Conservation (phyloP, 2,888 invertebrate genomes). For the Oeneis ivallda region DNA sequence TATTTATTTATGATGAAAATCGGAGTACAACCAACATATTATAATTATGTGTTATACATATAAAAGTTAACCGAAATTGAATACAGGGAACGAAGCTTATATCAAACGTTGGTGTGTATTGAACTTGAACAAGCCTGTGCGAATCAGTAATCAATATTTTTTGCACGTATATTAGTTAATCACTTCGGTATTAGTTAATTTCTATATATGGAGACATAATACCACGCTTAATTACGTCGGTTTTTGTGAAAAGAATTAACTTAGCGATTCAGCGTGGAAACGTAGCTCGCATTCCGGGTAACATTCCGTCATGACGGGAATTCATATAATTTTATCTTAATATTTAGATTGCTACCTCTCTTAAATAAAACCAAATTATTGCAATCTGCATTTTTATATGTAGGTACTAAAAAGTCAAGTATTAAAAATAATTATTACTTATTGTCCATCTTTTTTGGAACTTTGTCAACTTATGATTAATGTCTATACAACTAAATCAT, state of each 20-base stretch:
- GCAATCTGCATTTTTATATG: neutral
- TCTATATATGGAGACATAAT: neutral
- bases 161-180: neutral
- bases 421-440: too few species aligned
- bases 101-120: constrained; percentile 1
- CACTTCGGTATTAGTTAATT: neutral
- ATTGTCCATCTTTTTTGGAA: too few species aligned
- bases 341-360: neutral
- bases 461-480: too few species aligned
- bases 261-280: neutral
- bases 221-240: constrained; percentile 2
- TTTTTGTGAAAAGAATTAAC: neutral
- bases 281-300: neutral
- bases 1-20: too few species aligned
- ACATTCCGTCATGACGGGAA: neutral
- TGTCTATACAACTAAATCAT: too few species aligned
- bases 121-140: constrained; percentile 9
- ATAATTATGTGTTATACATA: too few species aligned
- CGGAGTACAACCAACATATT: too few species aligned
- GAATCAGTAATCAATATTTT: constrained; percentile 7
- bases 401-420: too few species aligned
- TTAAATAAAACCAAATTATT: neutral
- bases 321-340: neutral
- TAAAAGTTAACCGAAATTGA: too few species aligned
- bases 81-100: too few species aligned